Evolutionary conservation across 2,113 vertebrate species (phyloP).

Genomic region (Acanthisitta chloris): DNA sequence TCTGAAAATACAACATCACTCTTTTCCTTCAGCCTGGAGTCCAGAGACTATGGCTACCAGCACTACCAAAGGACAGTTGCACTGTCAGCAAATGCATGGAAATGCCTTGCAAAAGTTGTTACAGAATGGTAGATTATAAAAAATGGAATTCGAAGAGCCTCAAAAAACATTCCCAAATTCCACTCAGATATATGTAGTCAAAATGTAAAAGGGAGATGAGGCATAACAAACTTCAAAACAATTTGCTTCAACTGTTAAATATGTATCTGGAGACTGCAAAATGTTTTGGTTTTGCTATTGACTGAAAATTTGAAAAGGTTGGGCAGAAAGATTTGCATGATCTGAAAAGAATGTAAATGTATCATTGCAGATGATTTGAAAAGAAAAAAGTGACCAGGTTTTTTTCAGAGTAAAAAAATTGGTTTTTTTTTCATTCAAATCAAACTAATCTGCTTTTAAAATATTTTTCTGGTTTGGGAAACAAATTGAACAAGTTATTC

Average conservation of each 20-base stretch:
- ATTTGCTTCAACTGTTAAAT: background rate
- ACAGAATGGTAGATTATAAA: background rate
- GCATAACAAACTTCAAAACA: background rate
- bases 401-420: background rate
- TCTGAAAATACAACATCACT: background rate
- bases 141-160: background rate
- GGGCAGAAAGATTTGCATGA: background rate
- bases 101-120: background rate
- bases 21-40: background rate
- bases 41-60: background rate
- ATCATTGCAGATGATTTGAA: background rate
- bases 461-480: background rate
- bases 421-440: background rate
- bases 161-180: background rate
- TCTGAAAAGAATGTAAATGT: background rate
- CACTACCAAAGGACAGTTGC: background rate
- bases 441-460: background rate
- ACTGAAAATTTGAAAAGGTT: background rate
- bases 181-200: background rate
- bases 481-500: background rate
- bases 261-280: background rate
- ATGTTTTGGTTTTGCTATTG: background rate
- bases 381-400: accelerated
- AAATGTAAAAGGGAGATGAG: background rate
- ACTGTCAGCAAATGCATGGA: background rate